These are phyloP conservation scores for Podiceps cristatus DNA, from an alignment of 2,113 vertebrate species.

Conservation along the genomic window DNA sequence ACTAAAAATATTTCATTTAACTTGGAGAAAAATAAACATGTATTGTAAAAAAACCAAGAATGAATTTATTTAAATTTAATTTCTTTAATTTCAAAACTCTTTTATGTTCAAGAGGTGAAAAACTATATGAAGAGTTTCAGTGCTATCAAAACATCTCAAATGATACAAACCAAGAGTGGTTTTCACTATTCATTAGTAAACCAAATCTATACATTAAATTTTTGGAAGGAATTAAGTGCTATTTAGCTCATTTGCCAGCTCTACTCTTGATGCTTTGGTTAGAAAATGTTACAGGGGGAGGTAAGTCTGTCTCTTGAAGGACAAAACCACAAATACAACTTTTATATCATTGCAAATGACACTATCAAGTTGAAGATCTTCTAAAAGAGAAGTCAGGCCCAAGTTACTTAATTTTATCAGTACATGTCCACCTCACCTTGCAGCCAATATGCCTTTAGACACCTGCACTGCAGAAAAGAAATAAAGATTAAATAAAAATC, in stretches of 20 bases:
- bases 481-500: not conserved
- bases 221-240: not conserved
- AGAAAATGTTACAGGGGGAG: not conserved
- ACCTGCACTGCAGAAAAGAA: not conserved
- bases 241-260: not conserved
- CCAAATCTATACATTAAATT: not conserved
- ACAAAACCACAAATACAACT: not conserved
- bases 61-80: not conserved
- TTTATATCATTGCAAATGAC: not conserved
- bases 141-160: not conserved
- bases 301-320: not conserved
- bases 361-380: not conserved
- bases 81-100: not conserved
- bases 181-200: not conserved
- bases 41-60: not conserved
- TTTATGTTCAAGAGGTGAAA: not conserved
- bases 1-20: not conserved
- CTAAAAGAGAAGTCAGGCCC: not conserved
- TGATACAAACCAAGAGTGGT: not conserved
- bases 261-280: not conserved
- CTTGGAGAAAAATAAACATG: not conserved
- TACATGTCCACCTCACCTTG: accelerated
- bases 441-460: not conserved
- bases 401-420: not conserved
- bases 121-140: not conserved